Percentiles rank a stretch among this genome's conserved stretches.
Evolutionary conservation across 2,113 vertebrate species (phyloP).

Genomic region (Catharus minimus): DNA sequence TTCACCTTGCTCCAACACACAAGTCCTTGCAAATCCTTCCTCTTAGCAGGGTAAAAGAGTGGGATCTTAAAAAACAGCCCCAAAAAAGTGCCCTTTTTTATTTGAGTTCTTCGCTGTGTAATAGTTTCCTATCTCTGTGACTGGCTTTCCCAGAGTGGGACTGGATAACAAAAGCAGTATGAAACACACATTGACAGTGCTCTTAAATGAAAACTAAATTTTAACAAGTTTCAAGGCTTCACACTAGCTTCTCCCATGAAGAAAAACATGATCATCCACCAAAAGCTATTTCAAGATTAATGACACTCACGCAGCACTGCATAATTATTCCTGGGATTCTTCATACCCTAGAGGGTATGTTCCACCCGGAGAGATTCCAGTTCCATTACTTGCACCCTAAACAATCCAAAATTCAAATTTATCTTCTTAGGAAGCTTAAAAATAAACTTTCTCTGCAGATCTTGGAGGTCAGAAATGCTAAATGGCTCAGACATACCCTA

Average conservation of each 20-base stretch:
- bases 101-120: neutral
- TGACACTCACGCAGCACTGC: neutral
- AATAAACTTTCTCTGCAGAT: conserved; percentile 52
- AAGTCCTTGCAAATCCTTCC: neutral
- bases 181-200: neutral
- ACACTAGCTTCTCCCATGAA: neutral
- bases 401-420: conserved; percentile 19
- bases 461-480: neutral
- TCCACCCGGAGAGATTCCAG: neutral
- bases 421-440: conserved; percentile 38
- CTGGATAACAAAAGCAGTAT: neutral
- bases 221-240: conserved; percentile 4
- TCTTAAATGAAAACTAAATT: neutral
- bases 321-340: conserved; percentile 37
- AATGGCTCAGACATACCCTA: conserved; percentile 24
- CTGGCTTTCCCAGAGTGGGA: neutral
- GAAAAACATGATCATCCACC: neutral
- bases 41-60: neutral
- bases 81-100: neutral
- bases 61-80: neutral
- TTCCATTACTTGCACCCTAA: conserved; percentile 7
- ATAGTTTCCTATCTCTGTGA: rapidly evolving
- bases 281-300: conserved; percentile 30
- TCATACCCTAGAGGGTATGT: neutral
- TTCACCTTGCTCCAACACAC: neutral